Conservation (phyloP, 1,140 invertebrate species). For the Nasonia longicornis region DNA sequence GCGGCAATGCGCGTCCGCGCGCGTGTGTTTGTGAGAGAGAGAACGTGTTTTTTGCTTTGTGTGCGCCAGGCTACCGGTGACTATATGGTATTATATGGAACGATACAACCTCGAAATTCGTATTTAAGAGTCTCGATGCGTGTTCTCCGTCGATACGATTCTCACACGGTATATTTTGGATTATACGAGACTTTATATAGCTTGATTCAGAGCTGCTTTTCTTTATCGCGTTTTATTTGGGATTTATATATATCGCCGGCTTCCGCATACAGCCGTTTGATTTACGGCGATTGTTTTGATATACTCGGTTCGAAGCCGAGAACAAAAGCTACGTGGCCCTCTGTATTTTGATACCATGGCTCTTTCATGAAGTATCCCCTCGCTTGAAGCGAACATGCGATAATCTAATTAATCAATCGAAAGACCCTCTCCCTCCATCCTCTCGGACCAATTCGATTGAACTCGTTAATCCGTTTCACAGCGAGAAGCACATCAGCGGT, state of each 20-base stretch:
- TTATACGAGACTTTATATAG: constrained; percentile 25
- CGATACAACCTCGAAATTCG: constrained; percentile 1
- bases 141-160: constrained; percentile 12
- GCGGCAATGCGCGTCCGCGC: too few species aligned
- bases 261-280: neutral
- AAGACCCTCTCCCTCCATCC: neutral
- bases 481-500: neutral
- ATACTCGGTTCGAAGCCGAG: neutral
- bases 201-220: constrained; percentile 15
- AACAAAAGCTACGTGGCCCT: too few species aligned
- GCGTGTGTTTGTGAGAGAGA: neutral
- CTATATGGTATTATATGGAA: neutral
- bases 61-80: neutral
- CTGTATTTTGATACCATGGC: too few species aligned
- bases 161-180: constrained; percentile 33
- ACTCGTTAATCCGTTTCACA: neutral
- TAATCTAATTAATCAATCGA: neutral
- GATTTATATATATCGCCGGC: neutral
- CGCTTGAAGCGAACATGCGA: too few species aligned
- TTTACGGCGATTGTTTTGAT: neutral
- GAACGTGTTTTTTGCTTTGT: neutral
- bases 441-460: neutral
- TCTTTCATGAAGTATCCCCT: too few species aligned
- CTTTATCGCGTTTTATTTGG: neutral
- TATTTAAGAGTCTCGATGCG: constrained; percentile 14